phyloP scores from a whole-genome alignment of 2,797 vertebrate species.

The Enteromius anoplus region DNA sequence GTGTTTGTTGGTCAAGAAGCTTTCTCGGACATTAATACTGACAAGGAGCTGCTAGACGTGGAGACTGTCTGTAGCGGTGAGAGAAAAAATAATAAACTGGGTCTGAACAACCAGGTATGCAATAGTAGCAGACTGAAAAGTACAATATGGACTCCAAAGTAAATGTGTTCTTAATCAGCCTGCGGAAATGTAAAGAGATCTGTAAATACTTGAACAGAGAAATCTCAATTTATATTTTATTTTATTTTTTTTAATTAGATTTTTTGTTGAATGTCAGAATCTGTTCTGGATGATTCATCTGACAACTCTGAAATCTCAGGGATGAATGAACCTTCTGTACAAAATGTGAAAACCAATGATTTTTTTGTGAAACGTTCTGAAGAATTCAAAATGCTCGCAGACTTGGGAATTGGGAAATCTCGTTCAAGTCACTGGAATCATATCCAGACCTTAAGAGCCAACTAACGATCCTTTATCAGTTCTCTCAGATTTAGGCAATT shows the following conservation, averaged over 20 bases:
- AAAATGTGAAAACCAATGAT: slow-evolving; percentile 1
- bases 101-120: slow-evolving; percentile 47
- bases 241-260: slow-evolving; percentile 12
- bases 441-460: slow-evolving; percentile 4
- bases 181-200: not conserved
- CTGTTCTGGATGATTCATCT: slow-evolving; percentile 24
- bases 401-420: slow-evolving; percentile 19
- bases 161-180: not conserved
- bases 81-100: slow-evolving; percentile 31
- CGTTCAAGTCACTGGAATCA: not conserved
- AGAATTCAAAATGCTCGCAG: slow-evolving; percentile 5
- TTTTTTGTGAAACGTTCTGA: slow-evolving; percentile 6
- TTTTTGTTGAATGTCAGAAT: slow-evolving; percentile 41
- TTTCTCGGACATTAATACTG: slow-evolving; percentile 22
- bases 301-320: slow-evolving; percentile 49
- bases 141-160: slow-evolving; percentile 30
- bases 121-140: slow-evolving; percentile 19
- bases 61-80: slow-evolving; percentile 37
- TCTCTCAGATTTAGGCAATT: not conserved
- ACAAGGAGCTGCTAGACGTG: slow-evolving; percentile 6
- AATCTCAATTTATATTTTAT: slow-evolving; percentile 31
- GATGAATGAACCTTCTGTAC: slow-evolving; percentile 1
- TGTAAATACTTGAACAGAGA: not conserved
- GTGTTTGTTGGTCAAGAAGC: slow-evolving; percentile 23
- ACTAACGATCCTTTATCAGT: not conserved